Percentiles rank a stretch among this genome's conserved stretches.
These are phyloP conservation scores for Cololabis saira DNA, from an alignment of 2,113 vertebrate genomes.

Conservation along the genomic window DNA sequence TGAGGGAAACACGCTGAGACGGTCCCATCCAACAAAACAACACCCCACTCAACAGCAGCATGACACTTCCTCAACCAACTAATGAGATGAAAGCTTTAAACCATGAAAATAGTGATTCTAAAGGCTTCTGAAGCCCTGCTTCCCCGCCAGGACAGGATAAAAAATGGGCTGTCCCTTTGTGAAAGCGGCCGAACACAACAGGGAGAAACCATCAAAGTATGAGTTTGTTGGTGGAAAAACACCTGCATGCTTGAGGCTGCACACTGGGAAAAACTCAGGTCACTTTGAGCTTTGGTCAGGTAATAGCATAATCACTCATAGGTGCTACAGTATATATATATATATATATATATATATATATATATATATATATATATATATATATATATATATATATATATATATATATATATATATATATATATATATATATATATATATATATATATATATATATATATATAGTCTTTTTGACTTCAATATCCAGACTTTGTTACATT, in stretches of 20 bases:
- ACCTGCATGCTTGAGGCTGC: conserved; percentile 25
- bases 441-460: not conserved
- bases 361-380: conserved; percentile 10
- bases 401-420: not conserved
- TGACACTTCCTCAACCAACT: conserved; percentile 64
- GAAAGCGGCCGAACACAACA: conserved; percentile 64
- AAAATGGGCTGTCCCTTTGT: conserved; percentile 51
- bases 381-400: not conserved
- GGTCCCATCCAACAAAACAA: conserved; percentile 60
- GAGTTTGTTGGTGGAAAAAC: conserved; percentile 15
- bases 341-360: not conserved
- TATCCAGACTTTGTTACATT: conserved; percentile 28
- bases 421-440: conserved; percentile 4
- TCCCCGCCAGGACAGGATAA: conserved; percentile 45
- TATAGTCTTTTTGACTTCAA: conserved; percentile 26
- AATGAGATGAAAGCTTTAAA: conserved; percentile 74
- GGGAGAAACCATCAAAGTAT: conserved; percentile 61
- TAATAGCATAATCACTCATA: conserved; percentile 46
- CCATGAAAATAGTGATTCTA: conserved; percentile 59
- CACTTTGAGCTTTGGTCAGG: conserved; percentile 52
- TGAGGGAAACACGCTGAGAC: conserved; percentile 42
- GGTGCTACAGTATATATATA: conserved; percentile 15
- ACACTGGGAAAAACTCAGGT: conserved; percentile 67
- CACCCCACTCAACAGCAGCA: conserved; percentile 66
- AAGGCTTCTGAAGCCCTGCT: conserved; percentile 55